Evolutionary conservation across 2,888 invertebrate species (phyloP), one percentile per base, ranked within the genome.

Genomic region (Petrolisthes manimaculis): DNA sequence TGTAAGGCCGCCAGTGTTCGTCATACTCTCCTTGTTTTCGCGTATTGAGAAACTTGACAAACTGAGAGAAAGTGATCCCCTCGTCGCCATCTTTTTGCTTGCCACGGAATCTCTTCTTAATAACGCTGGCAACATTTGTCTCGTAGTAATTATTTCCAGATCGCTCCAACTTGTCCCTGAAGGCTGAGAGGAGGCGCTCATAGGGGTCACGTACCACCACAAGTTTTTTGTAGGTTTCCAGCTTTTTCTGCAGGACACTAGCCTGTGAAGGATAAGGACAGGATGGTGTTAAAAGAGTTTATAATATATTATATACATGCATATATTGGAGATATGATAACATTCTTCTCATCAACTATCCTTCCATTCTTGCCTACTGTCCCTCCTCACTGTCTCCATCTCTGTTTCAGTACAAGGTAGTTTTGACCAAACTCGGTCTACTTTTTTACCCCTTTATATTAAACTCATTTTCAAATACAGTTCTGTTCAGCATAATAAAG

Each of bases 151-250:
- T 92, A 91, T 21, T 91, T 91, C 67, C 93, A 18, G 37, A 14
- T n/a, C 18, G 75, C 9, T 78, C 96, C 91, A 98, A 94, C 93
- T 98, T 98, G 93, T 98, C 98, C 90, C 96, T 94, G 93, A 96
- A 98, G 0, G 98, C 98, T 0, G 98, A 98, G 79, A 98, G 93
- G 79, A 98, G 93, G 90, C 98, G 94, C 92, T 98, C 98, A 93
- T 98, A 96, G 0, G 98, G 98, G 94, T 98, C 97, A 54, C 98
- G 94, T 0, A 96, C 97, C 92, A 98, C 96, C 84, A 98, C 94
- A 93, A 98, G 96, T 92, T 97, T 96, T 84, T 96, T 96, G 92
- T 97, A 98, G 89, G 95, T 95, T 69, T 95, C 94, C 21, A 98
- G 93, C 93, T 96, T 95, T 89, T 95, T 95, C 69, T 95, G 94